Evolutionary conservation across 1,140 invertebrate species (phyloP), one percentile per base, ranked within the genome.

Genomic region (Gryon sp.): DNA sequence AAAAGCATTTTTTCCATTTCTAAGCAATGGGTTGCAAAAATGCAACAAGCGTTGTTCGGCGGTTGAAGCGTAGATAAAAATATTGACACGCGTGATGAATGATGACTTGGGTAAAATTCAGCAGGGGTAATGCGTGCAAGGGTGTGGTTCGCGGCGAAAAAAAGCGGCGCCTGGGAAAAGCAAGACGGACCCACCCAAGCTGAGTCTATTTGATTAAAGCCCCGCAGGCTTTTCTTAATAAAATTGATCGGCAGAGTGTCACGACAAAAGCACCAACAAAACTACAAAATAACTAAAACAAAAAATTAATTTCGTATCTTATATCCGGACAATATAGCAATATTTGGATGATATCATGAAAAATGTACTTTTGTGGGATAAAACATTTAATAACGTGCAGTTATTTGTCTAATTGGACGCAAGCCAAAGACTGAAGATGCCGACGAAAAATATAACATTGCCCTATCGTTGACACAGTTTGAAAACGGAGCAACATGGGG

Each of bases 61-160:
- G n/a, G n/a, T 1, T 5, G 46, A 65, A 32, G 22, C 18, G 9
- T 26, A 41, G 65, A 69, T 59, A 57, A 69, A 22, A 40, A 52
- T 50, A 52, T 59, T 43, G 66, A 70, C 66, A 28, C 50, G 8
- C 28, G 66, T 74, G 78, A 79, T 72, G 73, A 48, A 32, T 32
- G 22, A 55, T 40, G 43, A 16, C 38, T 38, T 1, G 5, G n/a
- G n/a, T n/a, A 19, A 12, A 11, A 26, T 38, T 11, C 46, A 45
- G 30, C 24, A 9, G 4, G 24, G 26, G 28, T 14, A 36, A 12
- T n/a, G 34, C 40, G 20, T 14, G 15, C 5, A 3, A 6, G 14
- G 63, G 43, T 43, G 40, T 45, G 36, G 53, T 60, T 70, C 11
- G 36, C 16, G 9, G 1, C 40, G 11, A 36, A 57, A 68, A 55